phyloP scores from a whole-genome alignment of 2,888 invertebrate genomes.

The Andrena chrysosceles region DNA sequence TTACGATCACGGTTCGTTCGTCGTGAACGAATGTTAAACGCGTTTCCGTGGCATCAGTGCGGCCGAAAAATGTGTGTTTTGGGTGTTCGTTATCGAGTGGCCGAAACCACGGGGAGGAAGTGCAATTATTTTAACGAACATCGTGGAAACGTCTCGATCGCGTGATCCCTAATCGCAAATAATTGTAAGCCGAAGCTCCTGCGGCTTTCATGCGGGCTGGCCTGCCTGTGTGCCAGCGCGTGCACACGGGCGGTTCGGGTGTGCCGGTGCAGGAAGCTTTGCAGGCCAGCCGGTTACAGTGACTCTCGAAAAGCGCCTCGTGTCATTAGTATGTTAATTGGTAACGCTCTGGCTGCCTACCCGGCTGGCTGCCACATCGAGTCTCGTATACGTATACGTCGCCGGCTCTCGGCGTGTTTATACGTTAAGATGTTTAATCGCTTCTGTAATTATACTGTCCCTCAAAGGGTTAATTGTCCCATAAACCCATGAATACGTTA shows the following conservation, averaged over 20 bases:
- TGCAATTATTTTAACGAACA: slow-evolving; percentile 62
- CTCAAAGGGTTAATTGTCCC: slow-evolving; percentile 85
- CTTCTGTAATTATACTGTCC: slow-evolving; percentile 85
- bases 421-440: slow-evolving; percentile 85
- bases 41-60: slow-evolving; percentile 11
- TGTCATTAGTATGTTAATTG: slow-evolving; percentile 84
- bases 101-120: slow-evolving; percentile 13
- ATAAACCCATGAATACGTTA: slow-evolving; percentile 84
- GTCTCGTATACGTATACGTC: slow-evolving; percentile 74
- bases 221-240: background rate
- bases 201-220: slow-evolving; percentile 7
- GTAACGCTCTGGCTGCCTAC: slow-evolving; percentile 74
- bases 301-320: slow-evolving; percentile 77
- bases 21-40: slow-evolving; percentile 16
- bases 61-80: background rate
- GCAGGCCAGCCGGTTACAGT: slow-evolving; percentile 66
- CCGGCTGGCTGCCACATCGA: slow-evolving; percentile 77
- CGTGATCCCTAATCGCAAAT: slow-evolving; percentile 58
- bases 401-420: slow-evolving; percentile 77
- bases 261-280: slow-evolving; percentile 41
- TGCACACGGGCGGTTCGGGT: slow-evolving; percentile 8
- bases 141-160: slow-evolving; percentile 51
- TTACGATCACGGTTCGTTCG: slow-evolving; percentile 8
- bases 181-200: slow-evolving; percentile 46
- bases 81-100: slow-evolving; percentile 33